Percentiles rank a stretch among this genome's conserved stretches.
Conservation (phyloP, 2,888 invertebrate genomes). For the Hartigia nigra region DNA sequence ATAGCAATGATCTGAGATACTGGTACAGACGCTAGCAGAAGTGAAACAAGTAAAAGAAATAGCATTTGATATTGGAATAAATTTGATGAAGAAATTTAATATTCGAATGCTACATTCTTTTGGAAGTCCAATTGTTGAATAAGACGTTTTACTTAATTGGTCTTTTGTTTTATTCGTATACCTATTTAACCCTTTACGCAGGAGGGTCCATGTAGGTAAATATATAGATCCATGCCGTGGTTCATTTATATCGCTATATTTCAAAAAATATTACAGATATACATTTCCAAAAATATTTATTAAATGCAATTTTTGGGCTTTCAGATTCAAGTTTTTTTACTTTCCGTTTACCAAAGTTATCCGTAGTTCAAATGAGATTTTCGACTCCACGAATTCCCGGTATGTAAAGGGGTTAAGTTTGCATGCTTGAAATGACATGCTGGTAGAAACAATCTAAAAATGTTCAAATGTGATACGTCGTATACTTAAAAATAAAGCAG, state of each 20-base stretch:
- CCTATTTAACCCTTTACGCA: background rate
- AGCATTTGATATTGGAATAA: background rate
- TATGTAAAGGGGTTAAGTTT: background rate
- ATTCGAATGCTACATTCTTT: background rate
- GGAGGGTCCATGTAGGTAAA: background rate
- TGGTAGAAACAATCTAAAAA: background rate
- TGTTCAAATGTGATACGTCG: background rate
- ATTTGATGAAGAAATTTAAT: background rate
- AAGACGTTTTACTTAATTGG: background rate
- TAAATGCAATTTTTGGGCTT: background rate
- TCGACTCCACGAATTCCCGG: background rate
- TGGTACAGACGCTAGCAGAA: background rate
- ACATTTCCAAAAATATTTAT: background rate
- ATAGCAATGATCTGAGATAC: background rate
- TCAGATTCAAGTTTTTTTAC: background rate
- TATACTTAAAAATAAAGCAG: background rate
- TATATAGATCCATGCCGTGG: no score
- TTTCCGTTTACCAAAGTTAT: background rate
- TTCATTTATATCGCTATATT: no score
- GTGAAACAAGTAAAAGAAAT: background rate
- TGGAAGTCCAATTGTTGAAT: background rate
- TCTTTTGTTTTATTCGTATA: background rate
- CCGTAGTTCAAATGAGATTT: background rate
- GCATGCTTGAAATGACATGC: background rate
- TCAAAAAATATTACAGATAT: background rate